phyloP scores from a whole-genome alignment of 1,140 invertebrate genomes.

The Orius insidiosus region DNA sequence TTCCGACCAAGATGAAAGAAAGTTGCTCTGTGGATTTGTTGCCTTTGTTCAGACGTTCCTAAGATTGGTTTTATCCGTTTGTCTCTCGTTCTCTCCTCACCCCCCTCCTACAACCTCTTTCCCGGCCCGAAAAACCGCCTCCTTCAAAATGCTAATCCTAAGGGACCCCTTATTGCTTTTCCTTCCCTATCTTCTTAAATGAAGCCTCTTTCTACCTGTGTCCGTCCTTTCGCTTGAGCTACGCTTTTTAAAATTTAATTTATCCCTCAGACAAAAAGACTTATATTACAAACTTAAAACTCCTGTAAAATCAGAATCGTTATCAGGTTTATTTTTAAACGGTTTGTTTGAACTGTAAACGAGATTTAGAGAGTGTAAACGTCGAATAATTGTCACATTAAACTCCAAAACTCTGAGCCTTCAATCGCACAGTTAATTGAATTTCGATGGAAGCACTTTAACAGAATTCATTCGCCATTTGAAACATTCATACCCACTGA shows the following conservation, averaged over 20 bases:
- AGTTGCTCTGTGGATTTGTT: conserved; percentile 4
- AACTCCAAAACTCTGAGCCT: too few relatives aligned
- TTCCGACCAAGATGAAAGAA: conserved; percentile 5
- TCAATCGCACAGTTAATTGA: too few relatives aligned
- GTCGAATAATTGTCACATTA: too few relatives aligned
- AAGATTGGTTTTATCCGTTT: conserved; percentile 9
- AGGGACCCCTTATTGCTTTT: conserved; percentile 3
- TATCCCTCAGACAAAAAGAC: neutral
- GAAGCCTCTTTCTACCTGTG: conserved; percentile 1
- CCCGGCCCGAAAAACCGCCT: neutral
- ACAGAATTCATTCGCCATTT: too few relatives aligned
- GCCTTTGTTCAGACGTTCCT: conserved; percentile 3
- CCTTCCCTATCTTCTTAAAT: conserved; percentile 4
- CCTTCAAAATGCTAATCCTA: conserved; percentile 8
- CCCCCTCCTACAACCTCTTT: neutral
- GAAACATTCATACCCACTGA: too few relatives aligned
- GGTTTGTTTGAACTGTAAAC: too few relatives aligned
- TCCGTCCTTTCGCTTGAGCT: conserved; percentile 5
- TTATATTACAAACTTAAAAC: neutral
- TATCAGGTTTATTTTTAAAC: too few relatives aligned
- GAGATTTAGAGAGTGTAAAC: too few relatives aligned
- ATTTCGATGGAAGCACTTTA: too few relatives aligned
- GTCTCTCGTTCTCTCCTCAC: conserved; percentile 2
- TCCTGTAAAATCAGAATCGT: too few relatives aligned
- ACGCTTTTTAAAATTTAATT: neutral